phyloP scores from a whole-genome alignment of 2,113 vertebrate genomes.

The Nicator chloris region DNA sequence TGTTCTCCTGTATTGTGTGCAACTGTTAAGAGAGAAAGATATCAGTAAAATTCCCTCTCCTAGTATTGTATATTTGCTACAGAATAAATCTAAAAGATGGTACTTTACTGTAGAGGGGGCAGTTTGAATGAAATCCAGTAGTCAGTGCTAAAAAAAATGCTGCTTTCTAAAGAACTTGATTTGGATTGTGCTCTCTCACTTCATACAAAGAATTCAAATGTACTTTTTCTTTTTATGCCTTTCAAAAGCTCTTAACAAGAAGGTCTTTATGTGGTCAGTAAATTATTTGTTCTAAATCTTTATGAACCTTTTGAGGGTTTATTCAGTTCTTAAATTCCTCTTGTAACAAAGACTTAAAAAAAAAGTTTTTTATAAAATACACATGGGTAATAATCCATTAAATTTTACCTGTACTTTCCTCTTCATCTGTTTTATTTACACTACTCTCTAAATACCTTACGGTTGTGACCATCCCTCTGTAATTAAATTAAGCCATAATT shows the following conservation, averaged over 20 bases:
- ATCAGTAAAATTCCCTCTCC: neutral
- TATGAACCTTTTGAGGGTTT: neutral
- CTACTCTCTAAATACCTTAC: neutral
- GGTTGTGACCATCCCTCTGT: neutral
- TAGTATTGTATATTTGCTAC: neutral
- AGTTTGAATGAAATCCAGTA: neutral
- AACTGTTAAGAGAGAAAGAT: neutral
- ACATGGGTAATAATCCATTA: fast-evolving
- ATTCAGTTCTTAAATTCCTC: neutral
- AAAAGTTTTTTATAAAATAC: neutral
- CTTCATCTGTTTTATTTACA: neutral
- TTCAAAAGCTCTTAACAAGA: neutral
- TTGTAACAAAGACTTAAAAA: neutral
- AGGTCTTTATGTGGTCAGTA: neutral
- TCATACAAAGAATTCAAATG: neutral
- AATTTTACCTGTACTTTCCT: neutral
- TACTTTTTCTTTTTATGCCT: neutral
- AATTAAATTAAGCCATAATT: neutral
- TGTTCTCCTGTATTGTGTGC: neutral
- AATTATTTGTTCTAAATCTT: neutral
- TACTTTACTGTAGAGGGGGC: neutral
- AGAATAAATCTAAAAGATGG: neutral
- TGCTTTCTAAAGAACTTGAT: neutral
- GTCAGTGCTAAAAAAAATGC: neutral
- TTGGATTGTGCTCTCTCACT: neutral